A percentile compares a stretch with the other conserved stretches of the same genome.
phyloP scores from a whole-genome alignment of 2,113 vertebrate genomes.

The Pteruthius melanotis region DNA sequence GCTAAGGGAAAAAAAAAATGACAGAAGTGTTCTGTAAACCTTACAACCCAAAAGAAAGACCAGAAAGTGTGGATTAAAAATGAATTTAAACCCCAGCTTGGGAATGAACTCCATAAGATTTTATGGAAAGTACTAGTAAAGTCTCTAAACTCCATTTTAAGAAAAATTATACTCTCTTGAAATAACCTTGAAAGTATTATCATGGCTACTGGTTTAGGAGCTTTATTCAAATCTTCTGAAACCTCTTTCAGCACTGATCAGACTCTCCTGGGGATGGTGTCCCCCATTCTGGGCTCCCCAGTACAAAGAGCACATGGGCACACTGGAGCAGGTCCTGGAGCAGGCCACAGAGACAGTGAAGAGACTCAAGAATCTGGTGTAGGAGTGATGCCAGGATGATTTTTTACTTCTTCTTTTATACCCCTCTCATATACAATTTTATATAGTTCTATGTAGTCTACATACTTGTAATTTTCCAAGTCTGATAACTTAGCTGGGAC shows the following conservation, averaged over 20 bases:
- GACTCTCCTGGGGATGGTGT: not conserved
- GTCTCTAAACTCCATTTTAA: not conserved
- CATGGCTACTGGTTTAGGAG: accelerated
- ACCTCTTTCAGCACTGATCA: not conserved
- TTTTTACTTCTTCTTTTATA: no score
- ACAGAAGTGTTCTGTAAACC: not conserved
- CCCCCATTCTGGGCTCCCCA: not conserved
- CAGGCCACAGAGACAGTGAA: not conserved
- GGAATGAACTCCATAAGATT: not conserved
- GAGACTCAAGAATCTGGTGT: not conserved
- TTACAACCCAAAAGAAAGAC: not conserved
- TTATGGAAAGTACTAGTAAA: not conserved
- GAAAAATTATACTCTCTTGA: not conserved
- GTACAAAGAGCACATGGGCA: no score
- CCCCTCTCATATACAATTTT: no score
- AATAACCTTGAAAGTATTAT: not conserved
- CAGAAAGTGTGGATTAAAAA: not conserved
- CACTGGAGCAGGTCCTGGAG: not conserved
- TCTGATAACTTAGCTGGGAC: no score
- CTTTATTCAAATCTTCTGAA: not conserved
- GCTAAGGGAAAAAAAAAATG: not conserved
- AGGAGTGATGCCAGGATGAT: no score
- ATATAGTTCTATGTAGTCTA: no score
- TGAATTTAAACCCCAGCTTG: not conserved
- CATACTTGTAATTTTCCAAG: no score